Conservation (phyloP, 2,113 vertebrate genomes). For the Otis tarda region DNA sequence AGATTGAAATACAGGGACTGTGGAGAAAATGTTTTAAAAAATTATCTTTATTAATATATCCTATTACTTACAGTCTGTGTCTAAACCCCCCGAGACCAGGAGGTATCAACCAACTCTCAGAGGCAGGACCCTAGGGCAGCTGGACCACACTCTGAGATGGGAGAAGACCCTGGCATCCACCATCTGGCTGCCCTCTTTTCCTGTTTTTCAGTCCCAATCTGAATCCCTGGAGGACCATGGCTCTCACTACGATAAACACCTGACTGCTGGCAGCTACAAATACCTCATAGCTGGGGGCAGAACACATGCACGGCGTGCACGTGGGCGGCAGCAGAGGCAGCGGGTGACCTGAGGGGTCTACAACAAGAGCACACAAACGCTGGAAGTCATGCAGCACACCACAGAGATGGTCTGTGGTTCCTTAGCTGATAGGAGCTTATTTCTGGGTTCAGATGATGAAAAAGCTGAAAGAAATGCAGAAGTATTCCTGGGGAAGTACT, state of each 20-base stretch:
- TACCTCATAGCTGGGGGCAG: rapidly evolving
- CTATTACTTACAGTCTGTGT: background rate
- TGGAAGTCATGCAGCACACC: background rate
- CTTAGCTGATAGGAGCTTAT: background rate
- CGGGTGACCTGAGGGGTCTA: rapidly evolving
- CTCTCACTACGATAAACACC: background rate
- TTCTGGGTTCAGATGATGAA: background rate
- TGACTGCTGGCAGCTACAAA: background rate
- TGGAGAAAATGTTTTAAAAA: background rate
- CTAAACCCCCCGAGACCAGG: background rate
- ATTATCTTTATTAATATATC: background rate
- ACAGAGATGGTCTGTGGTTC: background rate
- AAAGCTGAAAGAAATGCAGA: background rate
- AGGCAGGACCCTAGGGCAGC: background rate
- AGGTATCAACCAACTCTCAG: background rate
- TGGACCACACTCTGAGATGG: background rate
- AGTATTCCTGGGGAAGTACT: background rate
- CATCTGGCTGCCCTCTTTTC: background rate
- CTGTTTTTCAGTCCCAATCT: background rate
- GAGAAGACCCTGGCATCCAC: background rate
- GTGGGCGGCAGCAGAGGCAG: background rate
- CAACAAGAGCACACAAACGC: rapidly evolving
- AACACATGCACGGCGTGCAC: rapidly evolving
- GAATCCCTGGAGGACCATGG: background rate
- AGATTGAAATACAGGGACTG: background rate